A percentile compares a stretch with the other conserved stretches of the same genome.
These are phyloP conservation scores for Pempheris klunzingeri DNA, from an alignment of 2,797 vertebrate species.

Conservation along the genomic window DNA sequence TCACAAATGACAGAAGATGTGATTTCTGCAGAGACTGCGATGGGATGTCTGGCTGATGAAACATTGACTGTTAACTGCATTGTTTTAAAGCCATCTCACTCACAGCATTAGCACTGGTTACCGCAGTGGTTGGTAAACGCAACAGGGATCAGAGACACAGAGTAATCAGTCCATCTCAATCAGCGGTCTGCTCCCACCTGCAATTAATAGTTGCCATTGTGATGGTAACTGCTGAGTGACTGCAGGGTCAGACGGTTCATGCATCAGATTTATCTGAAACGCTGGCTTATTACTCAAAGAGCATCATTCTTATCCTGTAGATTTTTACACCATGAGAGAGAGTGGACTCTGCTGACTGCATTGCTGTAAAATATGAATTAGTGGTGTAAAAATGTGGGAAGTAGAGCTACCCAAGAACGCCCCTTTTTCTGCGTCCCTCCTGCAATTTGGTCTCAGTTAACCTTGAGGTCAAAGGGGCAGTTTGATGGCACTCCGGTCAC, in stretches of 20 bases:
- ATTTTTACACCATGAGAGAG: background rate
- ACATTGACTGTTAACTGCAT: background rate
- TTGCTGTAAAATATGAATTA: background rate
- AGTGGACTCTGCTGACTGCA: background rate
- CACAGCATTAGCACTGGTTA: background rate
- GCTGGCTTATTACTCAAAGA: background rate
- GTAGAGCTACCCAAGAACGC: background rate
- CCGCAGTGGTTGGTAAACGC: background rate
- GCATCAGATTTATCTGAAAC: background rate
- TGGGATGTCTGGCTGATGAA: background rate
- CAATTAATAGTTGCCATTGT: background rate
- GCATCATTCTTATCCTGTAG: accelerated
- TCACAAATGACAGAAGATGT: background rate
- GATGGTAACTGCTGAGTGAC: background rate
- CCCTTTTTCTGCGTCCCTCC: background rate
- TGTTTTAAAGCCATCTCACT: background rate
- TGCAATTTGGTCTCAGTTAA: background rate
- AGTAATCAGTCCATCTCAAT: background rate
- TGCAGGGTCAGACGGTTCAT: background rate
- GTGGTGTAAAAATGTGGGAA: background rate
- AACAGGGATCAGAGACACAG: background rate
- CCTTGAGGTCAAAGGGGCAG: background rate
- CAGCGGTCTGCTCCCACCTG: background rate
- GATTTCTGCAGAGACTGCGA: background rate
- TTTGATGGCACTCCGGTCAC: background rate